phyloP scores from a whole-genome alignment of 2,888 invertebrate species.

The Glaucopsyche alexis region DNA sequence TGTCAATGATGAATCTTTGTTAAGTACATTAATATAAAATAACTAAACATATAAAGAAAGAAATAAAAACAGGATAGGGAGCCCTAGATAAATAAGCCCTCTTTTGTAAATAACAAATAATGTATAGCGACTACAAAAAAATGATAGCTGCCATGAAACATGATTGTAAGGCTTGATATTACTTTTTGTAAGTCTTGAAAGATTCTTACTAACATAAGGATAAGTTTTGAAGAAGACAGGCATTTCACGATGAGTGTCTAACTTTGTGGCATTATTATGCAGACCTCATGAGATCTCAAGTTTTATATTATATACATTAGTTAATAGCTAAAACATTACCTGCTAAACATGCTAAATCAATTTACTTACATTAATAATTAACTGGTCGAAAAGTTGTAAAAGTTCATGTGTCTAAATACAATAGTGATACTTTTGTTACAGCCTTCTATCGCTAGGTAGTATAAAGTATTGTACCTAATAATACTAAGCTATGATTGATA shows the following conservation, averaged over 20 bases:
- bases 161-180: not conserved
- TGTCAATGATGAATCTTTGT: not conserved
- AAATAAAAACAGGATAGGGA: not conserved
- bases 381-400: constrained; percentile 14
- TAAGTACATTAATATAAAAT: not conserved
- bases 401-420: not conserved
- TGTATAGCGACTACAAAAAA: not conserved
- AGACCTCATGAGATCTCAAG: constrained; percentile 3
- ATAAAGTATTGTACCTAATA: constrained; percentile 15
- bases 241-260: not conserved
- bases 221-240: not conserved
- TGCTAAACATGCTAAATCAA: not conserved
- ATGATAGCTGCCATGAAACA: not conserved
- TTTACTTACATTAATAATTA: constrained; percentile 23
- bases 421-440: not conserved
- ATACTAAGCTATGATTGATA: constrained; percentile 31
- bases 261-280: not conserved
- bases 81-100: not conserved
- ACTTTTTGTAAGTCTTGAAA: not conserved
- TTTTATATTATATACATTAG: constrained; percentile 4
- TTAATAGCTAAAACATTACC: not conserved
- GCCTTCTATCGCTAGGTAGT: not conserved
- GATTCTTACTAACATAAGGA: not conserved
- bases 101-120: not conserved
- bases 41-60: not conserved